These are phyloP conservation scores for Podilymbus podiceps DNA, from an alignment of 2,113 vertebrate species.

Conservation along the genomic window DNA sequence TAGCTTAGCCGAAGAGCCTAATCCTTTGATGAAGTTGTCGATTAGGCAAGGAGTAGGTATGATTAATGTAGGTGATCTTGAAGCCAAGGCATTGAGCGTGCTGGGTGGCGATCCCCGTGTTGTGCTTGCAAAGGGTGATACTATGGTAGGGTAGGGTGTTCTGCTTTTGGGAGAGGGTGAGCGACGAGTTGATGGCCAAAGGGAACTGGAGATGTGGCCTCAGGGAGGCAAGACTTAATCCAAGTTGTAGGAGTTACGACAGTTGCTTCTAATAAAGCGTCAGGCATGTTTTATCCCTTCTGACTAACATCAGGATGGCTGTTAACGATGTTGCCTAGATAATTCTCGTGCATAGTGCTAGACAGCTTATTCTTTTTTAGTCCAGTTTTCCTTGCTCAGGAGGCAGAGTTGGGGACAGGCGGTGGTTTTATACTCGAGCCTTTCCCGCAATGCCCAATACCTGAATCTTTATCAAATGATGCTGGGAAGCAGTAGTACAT, in stretches of 20 bases:
- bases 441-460: neutral
- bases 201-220: neutral
- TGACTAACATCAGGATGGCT: neutral
- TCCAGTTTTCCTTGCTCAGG: neutral
- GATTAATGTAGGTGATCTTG: neutral
- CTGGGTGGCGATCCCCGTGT: neutral
- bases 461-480: too few species aligned
- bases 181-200: neutral
- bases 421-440: neutral
- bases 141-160: fast-evolving
- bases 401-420: neutral
- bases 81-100: neutral
- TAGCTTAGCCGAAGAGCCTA: neutral
- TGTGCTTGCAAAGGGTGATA: neutral
- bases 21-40: neutral
- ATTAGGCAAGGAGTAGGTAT: neutral
- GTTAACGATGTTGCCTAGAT: neutral
- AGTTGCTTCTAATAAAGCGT: neutral
- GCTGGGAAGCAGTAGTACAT: too few species aligned
- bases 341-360: neutral
- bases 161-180: neutral
- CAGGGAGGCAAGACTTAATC: neutral
- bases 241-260: neutral
- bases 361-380: neutral
- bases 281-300: neutral